phyloP scores from a whole-genome alignment of 1,140 invertebrate species.

The Thaumatotibia leucotreta region DNA sequence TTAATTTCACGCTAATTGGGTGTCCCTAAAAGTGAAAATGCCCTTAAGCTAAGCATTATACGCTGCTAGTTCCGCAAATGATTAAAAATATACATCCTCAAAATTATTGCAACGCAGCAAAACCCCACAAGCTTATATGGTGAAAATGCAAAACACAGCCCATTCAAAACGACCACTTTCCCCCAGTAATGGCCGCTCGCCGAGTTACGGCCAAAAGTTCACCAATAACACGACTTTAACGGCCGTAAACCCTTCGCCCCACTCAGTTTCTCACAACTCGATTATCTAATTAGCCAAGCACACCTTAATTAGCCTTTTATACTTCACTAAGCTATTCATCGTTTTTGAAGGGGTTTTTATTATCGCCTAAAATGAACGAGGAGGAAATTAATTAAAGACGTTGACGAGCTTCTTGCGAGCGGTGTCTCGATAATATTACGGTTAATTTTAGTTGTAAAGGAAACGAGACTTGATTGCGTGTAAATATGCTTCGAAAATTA shows the following conservation, averaged over 20 bases:
- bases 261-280: slow-evolving; percentile 29
- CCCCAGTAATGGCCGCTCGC: slow-evolving; percentile 19
- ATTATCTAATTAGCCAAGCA: slow-evolving; percentile 38
- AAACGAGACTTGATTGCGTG: too few relatives aligned
- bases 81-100: too few relatives aligned
- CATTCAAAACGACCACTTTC: not conserved
- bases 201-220: slow-evolving; percentile 44
- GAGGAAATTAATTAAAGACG: slow-evolving; percentile 5
- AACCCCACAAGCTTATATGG: too few relatives aligned
- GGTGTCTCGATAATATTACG: not conserved
- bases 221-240: slow-evolving; percentile 60
- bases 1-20: too few relatives aligned
- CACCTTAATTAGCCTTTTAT: slow-evolving; percentile 31
- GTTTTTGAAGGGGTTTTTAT: slow-evolving; percentile 16
- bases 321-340: slow-evolving; percentile 23
- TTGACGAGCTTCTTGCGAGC: not conserved
- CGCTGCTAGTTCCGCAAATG: too few relatives aligned
- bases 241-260: slow-evolving; percentile 45
- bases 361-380: not conserved
- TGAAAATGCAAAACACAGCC: not conserved
- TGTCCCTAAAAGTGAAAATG: too few relatives aligned
- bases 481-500: not conserved
- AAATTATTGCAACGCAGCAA: too few relatives aligned
- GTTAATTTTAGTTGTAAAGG: not conserved
- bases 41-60: too few relatives aligned